Evolutionary conservation across 23 tunicate species (phyloP).

Genomic region (Corella eumyota): DNA sequence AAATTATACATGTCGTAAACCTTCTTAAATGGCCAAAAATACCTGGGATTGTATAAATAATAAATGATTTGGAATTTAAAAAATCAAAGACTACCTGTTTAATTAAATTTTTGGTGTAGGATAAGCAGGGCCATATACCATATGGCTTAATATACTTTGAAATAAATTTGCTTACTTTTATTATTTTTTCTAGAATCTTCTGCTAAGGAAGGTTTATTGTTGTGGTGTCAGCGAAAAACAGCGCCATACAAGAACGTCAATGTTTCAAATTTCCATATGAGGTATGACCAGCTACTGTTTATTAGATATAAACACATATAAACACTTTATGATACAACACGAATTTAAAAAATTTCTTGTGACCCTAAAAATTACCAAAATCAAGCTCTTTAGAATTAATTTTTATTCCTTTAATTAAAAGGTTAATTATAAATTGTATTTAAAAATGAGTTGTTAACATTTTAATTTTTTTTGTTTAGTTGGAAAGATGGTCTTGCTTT

Average conservation of each 20-base stretch:
- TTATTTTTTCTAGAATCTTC: conserved; percentile 97
- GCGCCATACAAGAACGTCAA: conserved; percentile 99
- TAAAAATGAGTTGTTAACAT: too few relatives aligned
- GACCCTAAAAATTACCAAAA: not conserved
- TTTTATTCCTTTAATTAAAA: not conserved
- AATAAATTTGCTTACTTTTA: too few relatives aligned
- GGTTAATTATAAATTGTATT: not conserved
- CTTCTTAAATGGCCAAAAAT: too few relatives aligned
- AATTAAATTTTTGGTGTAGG: too few relatives aligned
- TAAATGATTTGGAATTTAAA: too few relatives aligned
- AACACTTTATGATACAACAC: too few relatives aligned
- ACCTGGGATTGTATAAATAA: too few relatives aligned
- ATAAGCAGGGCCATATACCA: too few relatives aligned
- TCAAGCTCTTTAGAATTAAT: not conserved
- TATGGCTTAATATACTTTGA: too few relatives aligned
- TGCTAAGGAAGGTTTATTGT: conserved; percentile 96
- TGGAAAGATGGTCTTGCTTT: conserved; percentile 99
- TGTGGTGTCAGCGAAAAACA: conserved; percentile 99
- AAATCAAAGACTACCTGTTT: too few relatives aligned
- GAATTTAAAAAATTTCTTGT: too few relatives aligned
- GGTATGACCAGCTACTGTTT: conserved; percentile 49
- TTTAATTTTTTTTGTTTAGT: conserved; percentile 29
- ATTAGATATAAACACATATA: not conserved
- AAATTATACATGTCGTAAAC: too few relatives aligned
- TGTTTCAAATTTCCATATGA: conserved; percentile 98